phyloP scores from a whole-genome alignment of 2,113 vertebrate species.

The Micronycteris hirsuta region DNA sequence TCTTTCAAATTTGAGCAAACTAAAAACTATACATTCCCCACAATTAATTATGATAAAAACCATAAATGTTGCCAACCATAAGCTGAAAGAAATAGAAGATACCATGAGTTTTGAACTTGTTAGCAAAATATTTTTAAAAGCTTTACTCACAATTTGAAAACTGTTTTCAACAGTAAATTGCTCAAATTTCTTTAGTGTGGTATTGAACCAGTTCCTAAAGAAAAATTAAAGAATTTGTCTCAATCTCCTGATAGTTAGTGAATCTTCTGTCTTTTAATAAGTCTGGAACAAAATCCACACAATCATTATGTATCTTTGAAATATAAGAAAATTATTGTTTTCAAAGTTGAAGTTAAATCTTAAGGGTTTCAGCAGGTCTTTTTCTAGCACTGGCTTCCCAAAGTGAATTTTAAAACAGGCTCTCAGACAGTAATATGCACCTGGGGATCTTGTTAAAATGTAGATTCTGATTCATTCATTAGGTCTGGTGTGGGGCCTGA shows the following conservation, averaged over 20 bases:
- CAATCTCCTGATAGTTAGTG: not conserved
- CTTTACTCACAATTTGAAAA: not conserved
- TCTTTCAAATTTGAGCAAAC: not conserved
- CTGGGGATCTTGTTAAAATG: not conserved
- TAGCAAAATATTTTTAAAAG: conserved; percentile 25
- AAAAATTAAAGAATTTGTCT: conserved; percentile 37
- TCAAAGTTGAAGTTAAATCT: not conserved
- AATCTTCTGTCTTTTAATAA: conserved; percentile 4
- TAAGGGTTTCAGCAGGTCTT: not conserved
- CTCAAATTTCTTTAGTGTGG: conserved; percentile 1
- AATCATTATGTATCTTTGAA: not conserved
- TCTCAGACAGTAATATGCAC: not conserved
- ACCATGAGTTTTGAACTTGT: conserved; percentile 3
- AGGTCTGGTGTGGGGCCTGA: not conserved
- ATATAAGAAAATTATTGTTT: not conserved
- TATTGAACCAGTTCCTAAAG: not conserved
- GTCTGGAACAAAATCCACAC: conserved; percentile 9
- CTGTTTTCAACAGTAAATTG: not conserved
- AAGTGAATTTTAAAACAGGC: not conserved
- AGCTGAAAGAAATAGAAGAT: not conserved
- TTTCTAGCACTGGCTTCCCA: not conserved
- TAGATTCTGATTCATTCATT: not conserved
- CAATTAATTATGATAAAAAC: conserved; percentile 22
- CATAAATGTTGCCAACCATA: not conserved
- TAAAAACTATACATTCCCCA: not conserved